Base-by-base conservation (phyloP, 2,888 invertebrate species). In the Periphyllus acericola region DNA sequence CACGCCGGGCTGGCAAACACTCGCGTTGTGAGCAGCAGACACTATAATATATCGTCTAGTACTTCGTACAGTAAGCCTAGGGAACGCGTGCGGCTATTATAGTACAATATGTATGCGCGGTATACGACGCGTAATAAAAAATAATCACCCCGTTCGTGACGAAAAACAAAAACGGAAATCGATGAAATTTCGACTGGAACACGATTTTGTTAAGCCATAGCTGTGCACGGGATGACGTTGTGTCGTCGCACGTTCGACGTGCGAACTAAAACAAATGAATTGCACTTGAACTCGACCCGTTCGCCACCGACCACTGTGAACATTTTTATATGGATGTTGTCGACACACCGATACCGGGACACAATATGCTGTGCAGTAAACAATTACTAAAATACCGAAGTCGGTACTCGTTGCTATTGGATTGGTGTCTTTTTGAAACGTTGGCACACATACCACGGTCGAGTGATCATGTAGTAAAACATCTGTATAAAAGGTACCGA, bases 401-500 rank as follows among this genome's bases (percentile, higher is more conserved):
- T 55, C 19, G 19, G 52, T 72, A 52, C 1, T 46, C 21, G 34
- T 74, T 36, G 19, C 3, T 21, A 60, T 17, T 29, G 11, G 8
- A 72, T 36, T 60, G 29, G 29, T 60, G n/a, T n/a, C n/a, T 83
- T 46, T 40, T 74, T 60, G 6, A 80, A 66, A 60, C 60, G 36
- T 60, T 21, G 32, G 55, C 60, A 75, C 75, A 32, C 40, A 21
- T 60, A 60, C 1, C 14, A 66, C 32, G 75, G 74, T 60, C 34
- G 55, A 74, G 36, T 83, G 36, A 74, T 74, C 83, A 60, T 74
- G 74, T 36, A 29, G 36, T 40, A 60, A 83, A 74, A 74, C 83
- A 83, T 36, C 55, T 74, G 74, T 83, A 36, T 60, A 60, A 83
- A 83, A 36, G 19, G 25, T 21, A 60, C 11, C 46, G 60, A n/a